Conservation (phyloP, 2,888 invertebrate species). For the Carpatolechia fugitivella region DNA sequence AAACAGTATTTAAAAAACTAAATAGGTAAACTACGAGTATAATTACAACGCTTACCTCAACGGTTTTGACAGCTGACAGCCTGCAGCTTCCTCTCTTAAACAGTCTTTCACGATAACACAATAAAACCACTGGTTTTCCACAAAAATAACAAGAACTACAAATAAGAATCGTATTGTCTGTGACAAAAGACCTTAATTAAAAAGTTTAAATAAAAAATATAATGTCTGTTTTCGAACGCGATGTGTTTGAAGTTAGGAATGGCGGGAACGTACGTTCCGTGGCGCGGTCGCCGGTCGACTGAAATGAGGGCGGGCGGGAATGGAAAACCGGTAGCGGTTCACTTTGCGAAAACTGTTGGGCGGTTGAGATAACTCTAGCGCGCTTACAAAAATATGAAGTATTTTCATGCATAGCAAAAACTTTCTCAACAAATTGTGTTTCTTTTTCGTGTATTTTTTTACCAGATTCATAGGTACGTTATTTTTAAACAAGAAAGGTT, state of each 20-base stretch:
- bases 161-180: background rate
- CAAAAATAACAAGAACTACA: slow-evolving; percentile 4
- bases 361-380: slow-evolving; percentile 21
- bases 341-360: slow-evolving; percentile 33
- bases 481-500: too few relatives aligned
- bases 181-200: slow-evolving; percentile 11
- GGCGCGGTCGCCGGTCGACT: slow-evolving; percentile 42
- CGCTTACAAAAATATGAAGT: background rate
- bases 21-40: slow-evolving; percentile 29
- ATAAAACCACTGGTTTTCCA: slow-evolving; percentile 35
- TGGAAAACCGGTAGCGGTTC: slow-evolving; percentile 14
- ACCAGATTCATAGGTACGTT: too few relatives aligned
- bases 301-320: slow-evolving; percentile 32
- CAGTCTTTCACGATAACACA: slow-evolving; percentile 42
- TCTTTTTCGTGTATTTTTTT: too few relatives aligned
- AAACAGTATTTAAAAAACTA: slow-evolving; percentile 17
- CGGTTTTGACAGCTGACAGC: slow-evolving; percentile 65
- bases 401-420: too few relatives aligned
- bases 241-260: slow-evolving; percentile 31
- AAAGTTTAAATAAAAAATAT: slow-evolving; percentile 21
- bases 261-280: slow-evolving; percentile 40
- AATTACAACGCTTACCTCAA: slow-evolving; percentile 54
- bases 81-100: slow-evolving; percentile 46
- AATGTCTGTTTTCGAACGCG: slow-evolving; percentile 35
- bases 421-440: too few relatives aligned